These are phyloP conservation scores for Lasius platythorax DNA, from an alignment of 2,888 invertebrate species.

Conservation along the genomic window DNA sequence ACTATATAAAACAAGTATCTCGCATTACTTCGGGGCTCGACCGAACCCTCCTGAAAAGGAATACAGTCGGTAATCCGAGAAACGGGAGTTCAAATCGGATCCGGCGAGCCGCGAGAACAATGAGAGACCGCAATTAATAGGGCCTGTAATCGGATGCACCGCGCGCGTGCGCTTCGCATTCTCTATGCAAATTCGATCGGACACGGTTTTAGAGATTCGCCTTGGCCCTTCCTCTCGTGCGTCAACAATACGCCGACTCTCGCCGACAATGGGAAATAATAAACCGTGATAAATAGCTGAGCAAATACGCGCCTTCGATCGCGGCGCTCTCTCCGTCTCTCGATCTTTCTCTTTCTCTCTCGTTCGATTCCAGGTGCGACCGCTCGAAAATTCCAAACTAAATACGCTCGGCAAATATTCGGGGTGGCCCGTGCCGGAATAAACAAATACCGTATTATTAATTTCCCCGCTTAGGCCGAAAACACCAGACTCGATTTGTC, in stretches of 20 bases:
- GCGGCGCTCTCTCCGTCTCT: slow-evolving; percentile 53
- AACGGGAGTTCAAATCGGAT: slow-evolving; percentile 32
- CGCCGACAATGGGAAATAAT: slow-evolving; percentile 85
- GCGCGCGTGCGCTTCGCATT: slow-evolving; percentile 48
- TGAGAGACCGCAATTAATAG: slow-evolving; percentile 78
- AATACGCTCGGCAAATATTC: slow-evolving; percentile 79
- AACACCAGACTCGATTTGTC: slow-evolving; percentile 8
- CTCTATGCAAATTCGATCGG: slow-evolving; percentile 85
- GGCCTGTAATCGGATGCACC: slow-evolving; percentile 82
- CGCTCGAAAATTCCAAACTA: slow-evolving; percentile 80
- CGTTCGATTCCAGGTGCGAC: slow-evolving; percentile 78
- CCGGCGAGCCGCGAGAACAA: slow-evolving; percentile 66
- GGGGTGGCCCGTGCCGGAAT: slow-evolving; percentile 44
- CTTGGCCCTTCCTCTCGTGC: slow-evolving; percentile 77
- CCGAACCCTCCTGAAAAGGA: not conserved
- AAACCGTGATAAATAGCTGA: slow-evolving; percentile 86
- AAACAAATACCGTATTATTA: slow-evolving; percentile 70
- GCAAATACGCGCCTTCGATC: slow-evolving; percentile 82
- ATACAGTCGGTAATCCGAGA: slow-evolving; percentile 29
- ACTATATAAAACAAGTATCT: not conserved
- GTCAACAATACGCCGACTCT: slow-evolving; percentile 82
- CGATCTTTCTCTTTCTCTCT: slow-evolving; percentile 25
- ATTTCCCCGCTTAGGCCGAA: slow-evolving; percentile 65
- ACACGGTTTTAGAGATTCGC: slow-evolving; percentile 84
- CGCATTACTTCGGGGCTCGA: not conserved